Conservation (phyloP, 1,140 invertebrate species). For the Drosophila fuyamai region DNA sequence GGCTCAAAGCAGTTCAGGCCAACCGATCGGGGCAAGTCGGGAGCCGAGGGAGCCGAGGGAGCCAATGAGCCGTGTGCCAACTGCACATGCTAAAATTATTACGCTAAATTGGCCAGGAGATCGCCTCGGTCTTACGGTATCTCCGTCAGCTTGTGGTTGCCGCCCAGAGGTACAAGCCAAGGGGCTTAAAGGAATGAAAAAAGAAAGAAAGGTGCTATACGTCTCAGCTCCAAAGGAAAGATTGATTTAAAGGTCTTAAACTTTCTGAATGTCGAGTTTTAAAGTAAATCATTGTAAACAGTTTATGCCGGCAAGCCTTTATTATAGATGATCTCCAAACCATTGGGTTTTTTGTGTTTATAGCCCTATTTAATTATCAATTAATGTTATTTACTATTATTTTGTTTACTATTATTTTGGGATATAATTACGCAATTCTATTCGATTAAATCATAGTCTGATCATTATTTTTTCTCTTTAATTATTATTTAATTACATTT, state of each 20-base stretch:
- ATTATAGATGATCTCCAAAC: too few relatives aligned
- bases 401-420: too few relatives aligned
- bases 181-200: not conserved
- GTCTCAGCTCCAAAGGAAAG: constrained; percentile 1
- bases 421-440: too few relatives aligned
- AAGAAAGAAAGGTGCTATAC: not conserved
- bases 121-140: constrained; percentile 44
- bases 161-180: constrained; percentile 18
- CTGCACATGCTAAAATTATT: constrained; percentile 74
- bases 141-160: constrained; percentile 33
- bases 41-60: not conserved
- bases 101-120: constrained; percentile 75
- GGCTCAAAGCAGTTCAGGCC: constrained; percentile 8
- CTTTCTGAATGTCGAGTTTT: not conserved
- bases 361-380: too few relatives aligned
- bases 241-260: constrained; percentile 26
- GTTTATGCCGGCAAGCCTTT: too few relatives aligned
- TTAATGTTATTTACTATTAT: too few relatives aligned
- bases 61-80: constrained; percentile 68
- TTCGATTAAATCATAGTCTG: too few relatives aligned
- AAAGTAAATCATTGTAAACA: constrained; percentile 1
- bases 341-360: too few relatives aligned
- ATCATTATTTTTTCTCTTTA: too few relatives aligned
- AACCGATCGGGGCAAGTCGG: constrained; percentile 1
- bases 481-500: too few relatives aligned